Percentiles rank a stretch among this genome's conserved stretches.
These are phyloP conservation scores for Dryobota labecula DNA, from an alignment of 2,888 invertebrate species.

Conservation along the genomic window DNA sequence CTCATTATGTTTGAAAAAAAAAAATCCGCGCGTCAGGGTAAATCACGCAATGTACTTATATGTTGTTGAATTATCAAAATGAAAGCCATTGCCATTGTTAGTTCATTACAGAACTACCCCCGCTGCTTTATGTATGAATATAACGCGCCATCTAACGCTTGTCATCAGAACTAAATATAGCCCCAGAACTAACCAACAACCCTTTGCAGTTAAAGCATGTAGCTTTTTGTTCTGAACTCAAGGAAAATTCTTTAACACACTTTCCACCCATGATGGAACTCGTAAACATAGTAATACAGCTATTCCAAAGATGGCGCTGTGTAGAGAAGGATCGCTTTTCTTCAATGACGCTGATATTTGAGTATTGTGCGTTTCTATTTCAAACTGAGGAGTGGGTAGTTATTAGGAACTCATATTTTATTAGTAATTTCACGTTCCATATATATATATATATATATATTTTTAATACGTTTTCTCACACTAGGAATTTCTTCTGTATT, in stretches of 20 bases:
- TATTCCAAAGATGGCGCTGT: conserved; percentile 52
- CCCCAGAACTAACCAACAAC: too few relatives aligned
- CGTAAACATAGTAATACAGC: neutral
- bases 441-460: too few relatives aligned
- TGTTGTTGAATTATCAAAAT: too few relatives aligned
- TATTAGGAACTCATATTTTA: neutral
- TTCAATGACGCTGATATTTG: neutral
- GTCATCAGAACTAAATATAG: neutral
- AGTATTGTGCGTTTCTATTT: neutral
- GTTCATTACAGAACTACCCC: too few relatives aligned
- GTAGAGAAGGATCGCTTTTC: neutral
- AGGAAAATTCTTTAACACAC: neutral
- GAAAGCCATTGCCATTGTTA: too few relatives aligned
- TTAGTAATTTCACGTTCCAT: neutral
- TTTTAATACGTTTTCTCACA: too few relatives aligned
- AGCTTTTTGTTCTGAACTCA: neutral
- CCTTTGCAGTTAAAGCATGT: neutral
- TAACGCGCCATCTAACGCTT: conserved; percentile 32
- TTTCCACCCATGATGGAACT: neutral
- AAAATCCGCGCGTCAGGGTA: too few relatives aligned
- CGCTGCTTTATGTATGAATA: neutral
- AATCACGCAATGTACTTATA: too few relatives aligned
- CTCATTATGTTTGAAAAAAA: too few relatives aligned
- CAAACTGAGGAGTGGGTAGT: neutral
- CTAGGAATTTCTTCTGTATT: too few relatives aligned